These are phyloP conservation scores for Perizoma affinitatum DNA, from an alignment of 2,888 invertebrate species.

Conservation along the genomic window DNA sequence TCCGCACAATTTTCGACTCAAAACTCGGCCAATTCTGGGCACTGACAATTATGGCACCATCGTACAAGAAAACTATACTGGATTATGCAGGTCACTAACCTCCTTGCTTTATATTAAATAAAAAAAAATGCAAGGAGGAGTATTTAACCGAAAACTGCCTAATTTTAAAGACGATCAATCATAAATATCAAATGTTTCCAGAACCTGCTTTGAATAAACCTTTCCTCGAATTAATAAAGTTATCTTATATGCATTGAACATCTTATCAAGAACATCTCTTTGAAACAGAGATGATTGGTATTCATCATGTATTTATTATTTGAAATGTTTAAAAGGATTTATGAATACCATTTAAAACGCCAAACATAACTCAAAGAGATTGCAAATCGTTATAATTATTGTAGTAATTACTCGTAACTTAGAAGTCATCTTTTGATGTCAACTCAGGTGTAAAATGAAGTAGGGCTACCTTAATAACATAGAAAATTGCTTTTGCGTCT, in stretches of 20 bases:
- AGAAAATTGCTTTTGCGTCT: conserved; percentile 44
- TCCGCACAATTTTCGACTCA: no score
- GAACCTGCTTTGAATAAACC: no score
- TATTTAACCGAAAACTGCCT: no score
- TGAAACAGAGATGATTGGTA: conserved; percentile 8
- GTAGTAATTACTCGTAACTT: conserved; percentile 6
- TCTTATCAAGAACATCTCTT: conserved; percentile 14
- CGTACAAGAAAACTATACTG: no score
- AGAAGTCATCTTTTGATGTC: conserved; percentile 36
- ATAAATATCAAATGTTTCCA: no score
- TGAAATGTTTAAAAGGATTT: background rate
- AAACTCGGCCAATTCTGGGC: no score
- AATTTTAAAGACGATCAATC: no score
- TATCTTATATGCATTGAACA: conserved; percentile 42
- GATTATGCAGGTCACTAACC: no score
- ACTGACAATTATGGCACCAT: no score
- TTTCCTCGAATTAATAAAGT: conserved; percentile 54
- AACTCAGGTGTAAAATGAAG: conserved; percentile 43
- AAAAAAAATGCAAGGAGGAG: no score
- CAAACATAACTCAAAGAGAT: conserved; percentile 2
- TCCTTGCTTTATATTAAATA: no score
- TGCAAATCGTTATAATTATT: conserved; percentile 3
- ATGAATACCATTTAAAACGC: background rate
- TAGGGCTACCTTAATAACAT: conserved; percentile 38
- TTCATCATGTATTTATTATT: conserved; percentile 6